Evolutionary conservation across 1,140 invertebrate genomes (phyloP).

Genomic region (Lepidurus couesii): DNA sequence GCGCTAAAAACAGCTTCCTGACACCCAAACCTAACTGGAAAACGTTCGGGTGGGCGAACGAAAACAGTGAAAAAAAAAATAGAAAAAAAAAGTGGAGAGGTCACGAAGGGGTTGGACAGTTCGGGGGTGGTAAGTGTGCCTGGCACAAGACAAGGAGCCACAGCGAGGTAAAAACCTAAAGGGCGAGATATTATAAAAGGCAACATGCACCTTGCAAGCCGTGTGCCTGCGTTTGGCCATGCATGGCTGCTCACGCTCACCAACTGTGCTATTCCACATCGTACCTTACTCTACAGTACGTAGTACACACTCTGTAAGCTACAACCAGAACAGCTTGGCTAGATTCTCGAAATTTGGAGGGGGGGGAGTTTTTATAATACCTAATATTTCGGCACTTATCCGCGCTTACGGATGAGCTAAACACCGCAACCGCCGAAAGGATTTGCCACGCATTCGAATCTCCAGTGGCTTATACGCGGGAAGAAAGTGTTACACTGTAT

Average conservation of each 20-base stretch:
- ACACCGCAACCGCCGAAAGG: neutral
- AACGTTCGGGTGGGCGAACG: neutral
- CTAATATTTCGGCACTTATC: neutral
- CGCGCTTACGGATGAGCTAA: neutral
- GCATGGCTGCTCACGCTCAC: constrained; percentile 17
- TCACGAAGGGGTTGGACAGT: constrained; percentile 5
- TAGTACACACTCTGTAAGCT: neutral
- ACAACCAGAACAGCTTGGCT: too few species aligned
- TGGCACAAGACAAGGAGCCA: neutral
- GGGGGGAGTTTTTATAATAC: neutral
- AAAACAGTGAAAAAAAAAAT: neutral
- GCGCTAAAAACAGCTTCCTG: neutral
- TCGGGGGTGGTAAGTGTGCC: constrained; percentile 16
- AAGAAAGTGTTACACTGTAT: too few species aligned
- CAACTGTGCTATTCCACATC: constrained; percentile 9
- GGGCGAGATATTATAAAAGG: constrained; percentile 5
- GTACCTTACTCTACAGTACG: neutral
- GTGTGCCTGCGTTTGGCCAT: neutral
- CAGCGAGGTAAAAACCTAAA: neutral
- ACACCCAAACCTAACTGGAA: neutral
- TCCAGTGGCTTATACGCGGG: too few species aligned
- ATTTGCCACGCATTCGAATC: neutral
- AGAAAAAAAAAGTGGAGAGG: neutral
- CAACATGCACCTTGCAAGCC: constrained; percentile 15
- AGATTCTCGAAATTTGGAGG: neutral